Evolutionary conservation across 2,888 invertebrate genomes (phyloP).

Genomic region (Microctonus hyperodae): DNA sequence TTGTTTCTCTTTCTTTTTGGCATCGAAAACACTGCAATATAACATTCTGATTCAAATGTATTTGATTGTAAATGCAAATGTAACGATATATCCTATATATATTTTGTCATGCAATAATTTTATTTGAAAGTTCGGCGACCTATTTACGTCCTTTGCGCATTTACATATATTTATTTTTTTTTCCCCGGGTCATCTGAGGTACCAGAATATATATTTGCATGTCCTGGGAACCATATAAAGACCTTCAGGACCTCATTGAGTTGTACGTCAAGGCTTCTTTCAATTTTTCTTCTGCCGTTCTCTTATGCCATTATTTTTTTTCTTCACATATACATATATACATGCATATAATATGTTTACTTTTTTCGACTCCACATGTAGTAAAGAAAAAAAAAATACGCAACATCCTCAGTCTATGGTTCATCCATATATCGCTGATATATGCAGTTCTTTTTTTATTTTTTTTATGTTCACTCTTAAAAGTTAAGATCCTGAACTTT

Average conservation of each 20-base stretch:
- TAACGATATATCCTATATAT: not conserved
- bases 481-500: conserved; percentile 5
- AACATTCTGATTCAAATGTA: not conserved
- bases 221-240: conserved; percentile 3
- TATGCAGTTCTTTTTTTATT: not conserved
- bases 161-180: conserved; percentile 26
- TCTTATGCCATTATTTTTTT: conserved; percentile 14
- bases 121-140: conserved; percentile 6
- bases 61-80: not conserved
- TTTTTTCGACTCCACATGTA: not conserved
- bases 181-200: conserved; percentile 12
- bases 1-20: conserved; percentile 20
- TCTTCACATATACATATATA: conserved; percentile 1
- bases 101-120: not conserved
- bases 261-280: conserved; percentile 30
- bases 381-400: not conserved
- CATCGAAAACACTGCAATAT: not conserved
- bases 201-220: conserved; percentile 15
- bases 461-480: not conserved
- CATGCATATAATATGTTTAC: not conserved
- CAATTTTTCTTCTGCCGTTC: conserved; percentile 20
- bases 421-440: not conserved
- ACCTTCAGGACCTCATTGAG: conserved; percentile 25
- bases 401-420: not conserved
- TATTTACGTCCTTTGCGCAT: conserved; percentile 28